Conservation (phyloP, 2,113 vertebrate genomes). For the Spea multiplicata region DNA sequence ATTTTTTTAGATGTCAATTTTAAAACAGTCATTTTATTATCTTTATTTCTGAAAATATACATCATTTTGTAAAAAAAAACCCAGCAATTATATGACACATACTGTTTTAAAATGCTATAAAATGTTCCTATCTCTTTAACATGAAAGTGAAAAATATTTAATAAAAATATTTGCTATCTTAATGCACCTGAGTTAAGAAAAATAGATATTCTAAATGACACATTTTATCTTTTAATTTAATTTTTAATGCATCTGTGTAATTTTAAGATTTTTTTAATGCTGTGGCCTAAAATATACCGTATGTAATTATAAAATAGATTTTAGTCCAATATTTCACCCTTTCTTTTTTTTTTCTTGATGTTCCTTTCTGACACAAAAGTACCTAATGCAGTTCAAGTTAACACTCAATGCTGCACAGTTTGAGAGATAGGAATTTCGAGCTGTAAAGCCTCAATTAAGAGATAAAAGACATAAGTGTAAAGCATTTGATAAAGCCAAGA, state of each 20-base stretch:
- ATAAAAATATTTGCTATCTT: too few species aligned
- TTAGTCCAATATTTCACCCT: conserved; percentile 68
- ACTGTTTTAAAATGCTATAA: too few species aligned
- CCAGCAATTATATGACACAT: too few species aligned
- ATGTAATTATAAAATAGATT: conserved; percentile 70
- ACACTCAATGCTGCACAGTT: conserved; percentile 89
- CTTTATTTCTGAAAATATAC: too few species aligned
- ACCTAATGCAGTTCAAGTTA: conserved; percentile 91
- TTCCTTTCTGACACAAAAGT: conserved; percentile 59
- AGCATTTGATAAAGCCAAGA: conserved; percentile 91
- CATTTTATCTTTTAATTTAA: not conserved
- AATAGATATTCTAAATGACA: conserved; percentile 41
- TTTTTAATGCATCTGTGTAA: not conserved
- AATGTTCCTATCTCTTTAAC: too few species aligned
- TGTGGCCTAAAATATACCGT: conserved; percentile 58
- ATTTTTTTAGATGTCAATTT: too few species aligned
- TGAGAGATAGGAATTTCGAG: conserved; percentile 91
- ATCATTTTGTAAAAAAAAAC: too few species aligned
- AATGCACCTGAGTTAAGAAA: too few species aligned
- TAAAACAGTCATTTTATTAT: too few species aligned
- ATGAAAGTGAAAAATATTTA: too few species aligned
- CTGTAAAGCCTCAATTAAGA: conserved; percentile 93
- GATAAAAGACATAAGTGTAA: conserved; percentile 92
- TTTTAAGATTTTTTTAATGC: not conserved
- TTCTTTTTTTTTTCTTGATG: conserved; percentile 69